Base-by-base conservation (phyloP, 92 coral and sea anemone genomes). In the Anthopleura xanthogrammica region DNA sequence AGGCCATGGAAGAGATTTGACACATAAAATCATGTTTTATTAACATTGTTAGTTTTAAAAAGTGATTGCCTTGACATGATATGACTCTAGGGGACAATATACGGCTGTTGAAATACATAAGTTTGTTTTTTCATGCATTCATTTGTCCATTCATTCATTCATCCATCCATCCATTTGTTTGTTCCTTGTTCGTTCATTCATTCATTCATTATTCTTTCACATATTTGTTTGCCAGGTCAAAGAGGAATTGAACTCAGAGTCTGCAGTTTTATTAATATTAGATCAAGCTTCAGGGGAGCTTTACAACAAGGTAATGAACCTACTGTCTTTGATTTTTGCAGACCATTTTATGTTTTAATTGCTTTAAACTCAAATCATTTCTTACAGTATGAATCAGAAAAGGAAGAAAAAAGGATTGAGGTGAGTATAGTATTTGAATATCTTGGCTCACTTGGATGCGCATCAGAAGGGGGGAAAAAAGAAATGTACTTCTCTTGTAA, bases 271-370 rank as follows among this genome's bases (percentile, higher is more conserved):
- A 58, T 89, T 96, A 81, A 84, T 95, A 50, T 88, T 94, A 41
- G 99, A 96, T 86, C 91, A 94, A 87, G 88, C 95, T 9, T 93
- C 99, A 46, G 98, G 94, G 39, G 99, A 96, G 86, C 91, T 96
- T 48, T 91, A 91, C 72, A 95, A 94, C 83, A 96, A 90, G 89
- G 98, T 96, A 64, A 82, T 6, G 2, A 62, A 62, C 70, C 23
- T 62, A 0, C 64, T 58, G 64, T 16, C 5, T 58, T n/a, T 29
- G 36, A 5, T 62, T 62, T 20, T 2, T 20, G 2, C 70, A 4
- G 70, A 20, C 36, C 24, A 7, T 23, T 62, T 23, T 62, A 19
- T 62, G 19, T 24, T 16, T 19, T 54, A 77, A n/a, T 1, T 75
- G 48, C 46, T 50, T 41, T 24, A 46, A 5, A 12, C 29, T 60